Conservation (phyloP, 1,140 invertebrate genomes). For the Solen grandis region DNA sequence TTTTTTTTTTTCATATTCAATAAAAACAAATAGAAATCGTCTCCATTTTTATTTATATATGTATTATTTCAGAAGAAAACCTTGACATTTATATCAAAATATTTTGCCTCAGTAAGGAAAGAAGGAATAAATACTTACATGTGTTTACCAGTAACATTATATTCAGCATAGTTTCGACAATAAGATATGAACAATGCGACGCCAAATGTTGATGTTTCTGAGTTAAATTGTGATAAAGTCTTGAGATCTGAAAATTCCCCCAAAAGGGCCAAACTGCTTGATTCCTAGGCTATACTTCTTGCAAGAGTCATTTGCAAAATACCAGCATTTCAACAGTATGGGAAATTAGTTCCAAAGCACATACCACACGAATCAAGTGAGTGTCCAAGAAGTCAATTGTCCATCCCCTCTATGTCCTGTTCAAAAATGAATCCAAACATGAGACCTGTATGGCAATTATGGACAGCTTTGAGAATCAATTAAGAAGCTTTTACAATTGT, state of each 20-base stretch:
- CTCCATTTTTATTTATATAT: background rate
- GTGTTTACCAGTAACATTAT: slow-evolving; percentile 17
- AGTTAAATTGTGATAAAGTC: background rate
- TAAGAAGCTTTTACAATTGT: background rate
- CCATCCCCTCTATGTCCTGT: slow-evolving; percentile 9
- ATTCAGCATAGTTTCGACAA: slow-evolving; percentile 20
- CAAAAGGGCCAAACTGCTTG: background rate
- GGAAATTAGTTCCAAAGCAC: too few relatives aligned
- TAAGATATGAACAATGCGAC: slow-evolving; percentile 23
- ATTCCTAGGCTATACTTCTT: too few relatives aligned
- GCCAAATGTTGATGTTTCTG: background rate
- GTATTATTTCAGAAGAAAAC: slow-evolving; percentile 20
- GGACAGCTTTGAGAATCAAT: slow-evolving; percentile 7
- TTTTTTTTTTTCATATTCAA: background rate
- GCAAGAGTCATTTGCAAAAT: slow-evolving; percentile 16
- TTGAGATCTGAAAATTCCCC: background rate
- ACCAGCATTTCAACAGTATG: slow-evolving; percentile 7
- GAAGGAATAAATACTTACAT: slow-evolving; percentile 26
- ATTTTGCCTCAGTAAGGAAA: background rate
- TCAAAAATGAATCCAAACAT: slow-evolving; percentile 37
- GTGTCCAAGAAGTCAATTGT: slow-evolving; percentile 10
- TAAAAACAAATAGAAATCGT: background rate
- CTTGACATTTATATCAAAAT: slow-evolving; percentile 36
- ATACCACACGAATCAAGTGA: slow-evolving; percentile 25
- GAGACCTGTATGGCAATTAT: slow-evolving; percentile 30